Conservation (phyloP, 2,797 vertebrate species). For the Pelodytes ibericus region DNA sequence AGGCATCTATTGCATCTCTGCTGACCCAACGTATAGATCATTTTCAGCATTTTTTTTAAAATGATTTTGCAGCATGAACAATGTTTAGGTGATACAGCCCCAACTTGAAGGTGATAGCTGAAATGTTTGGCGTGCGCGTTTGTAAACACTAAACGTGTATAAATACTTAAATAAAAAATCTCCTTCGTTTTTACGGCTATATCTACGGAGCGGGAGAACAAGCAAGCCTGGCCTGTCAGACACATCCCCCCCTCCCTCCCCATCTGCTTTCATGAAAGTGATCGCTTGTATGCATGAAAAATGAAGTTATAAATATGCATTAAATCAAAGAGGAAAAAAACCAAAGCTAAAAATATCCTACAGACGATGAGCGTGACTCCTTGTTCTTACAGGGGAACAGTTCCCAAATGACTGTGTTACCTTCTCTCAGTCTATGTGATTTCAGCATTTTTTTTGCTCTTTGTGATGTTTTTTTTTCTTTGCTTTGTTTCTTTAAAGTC, state of each 20-base stretch:
- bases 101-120: no score
- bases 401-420: constrained; percentile 2
- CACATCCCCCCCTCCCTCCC: background rate
- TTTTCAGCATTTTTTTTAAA: no score
- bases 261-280: constrained; percentile 1
- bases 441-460: background rate
- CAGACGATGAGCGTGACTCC: background rate
- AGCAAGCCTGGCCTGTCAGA: background rate
- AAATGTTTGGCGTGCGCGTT: no score
- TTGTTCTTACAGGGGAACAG: background rate
- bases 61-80: no score
- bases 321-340: constrained; percentile 15
- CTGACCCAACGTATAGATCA: no score
- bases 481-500: constrained; percentile 2
- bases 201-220: background rate
- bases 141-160: background rate
- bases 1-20: no score
- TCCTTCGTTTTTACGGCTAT: background rate
- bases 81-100: no score
- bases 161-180: background rate
- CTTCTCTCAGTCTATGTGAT: background rate
- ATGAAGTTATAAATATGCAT: constrained; percentile 15
- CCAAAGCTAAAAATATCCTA: constrained; percentile 20
- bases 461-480: background rate
- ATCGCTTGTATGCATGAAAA: constrained; percentile 53